phyloP scores from a whole-genome alignment of 2,888 invertebrate genomes.

The Plebejus anna region DNA sequence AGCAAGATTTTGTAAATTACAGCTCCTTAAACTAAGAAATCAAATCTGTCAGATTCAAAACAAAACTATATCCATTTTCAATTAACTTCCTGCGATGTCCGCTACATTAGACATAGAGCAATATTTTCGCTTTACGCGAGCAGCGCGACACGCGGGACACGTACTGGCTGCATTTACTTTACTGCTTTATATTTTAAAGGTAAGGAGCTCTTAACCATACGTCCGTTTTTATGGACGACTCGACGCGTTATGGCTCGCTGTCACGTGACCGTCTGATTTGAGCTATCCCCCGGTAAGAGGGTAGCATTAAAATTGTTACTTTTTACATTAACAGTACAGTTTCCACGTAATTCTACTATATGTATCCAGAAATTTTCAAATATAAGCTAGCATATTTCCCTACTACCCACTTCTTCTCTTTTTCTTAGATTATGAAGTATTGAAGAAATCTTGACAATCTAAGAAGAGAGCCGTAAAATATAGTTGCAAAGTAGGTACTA shows the following conservation, averaged over 20 bases:
- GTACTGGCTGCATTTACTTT: conserved; percentile 77
- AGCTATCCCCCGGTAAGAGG: conserved; percentile 30
- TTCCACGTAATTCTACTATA: too few species aligned
- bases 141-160: conserved; percentile 59
- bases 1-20: too few species aligned
- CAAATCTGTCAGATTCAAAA: not conserved
- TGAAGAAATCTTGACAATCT: too few species aligned
- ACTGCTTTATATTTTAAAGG: conserved; percentile 78
- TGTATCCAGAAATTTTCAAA: too few species aligned
- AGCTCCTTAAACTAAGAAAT: not conserved
- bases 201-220: conserved; percentile 77
- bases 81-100: conserved; percentile 10
- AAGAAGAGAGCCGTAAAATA: too few species aligned
- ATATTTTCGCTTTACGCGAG: conserved; percentile 39
- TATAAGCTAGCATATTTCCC: too few species aligned
- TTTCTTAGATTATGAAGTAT: too few species aligned
- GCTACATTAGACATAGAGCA: conserved; percentile 40
- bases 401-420: too few species aligned
- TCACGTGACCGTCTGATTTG: conserved; percentile 66
- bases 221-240: conserved; percentile 73
- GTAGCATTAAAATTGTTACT: conserved; percentile 19
- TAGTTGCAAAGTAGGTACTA: too few species aligned
- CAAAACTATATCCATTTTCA: not conserved
- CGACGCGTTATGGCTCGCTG: conserved; percentile 72
- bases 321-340: not conserved